Percentiles rank a stretch among this genome's conserved stretches.
These are phyloP conservation scores for Harpalus rubripes DNA, from an alignment of 2,888 invertebrate genomes.

Conservation along the genomic window DNA sequence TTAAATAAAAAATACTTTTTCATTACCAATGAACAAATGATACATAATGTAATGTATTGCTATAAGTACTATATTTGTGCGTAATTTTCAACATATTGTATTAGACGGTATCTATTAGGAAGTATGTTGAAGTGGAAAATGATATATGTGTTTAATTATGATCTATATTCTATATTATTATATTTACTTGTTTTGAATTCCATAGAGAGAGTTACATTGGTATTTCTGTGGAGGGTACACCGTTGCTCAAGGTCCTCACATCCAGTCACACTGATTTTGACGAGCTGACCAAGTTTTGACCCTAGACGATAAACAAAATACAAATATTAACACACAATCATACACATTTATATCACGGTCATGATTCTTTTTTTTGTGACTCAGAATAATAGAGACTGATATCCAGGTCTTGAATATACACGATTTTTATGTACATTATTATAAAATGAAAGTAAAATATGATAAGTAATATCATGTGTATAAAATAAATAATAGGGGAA, in stretches of 20 bases:
- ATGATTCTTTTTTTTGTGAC: too few relatives aligned
- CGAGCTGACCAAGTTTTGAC: constrained; percentile 77
- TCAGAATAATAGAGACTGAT: too few relatives aligned
- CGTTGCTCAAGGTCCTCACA: constrained; percentile 80
- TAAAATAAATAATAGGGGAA: too few relatives aligned
- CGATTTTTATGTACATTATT: too few relatives aligned
- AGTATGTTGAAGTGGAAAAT: constrained; percentile 25
- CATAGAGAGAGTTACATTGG: constrained; percentile 83
- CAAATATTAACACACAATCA: constrained; percentile 33
- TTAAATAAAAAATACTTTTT: too few relatives aligned
- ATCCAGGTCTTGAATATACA: too few relatives aligned
- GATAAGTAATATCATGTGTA: too few relatives aligned
- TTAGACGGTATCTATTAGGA: background rate
- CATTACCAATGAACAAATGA: too few relatives aligned
- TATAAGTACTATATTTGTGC: background rate
- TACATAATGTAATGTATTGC: background rate
- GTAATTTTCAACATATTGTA: background rate
- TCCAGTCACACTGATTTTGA: constrained; percentile 80
- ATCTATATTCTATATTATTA: constrained; percentile 17
- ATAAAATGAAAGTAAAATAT: too few relatives aligned
- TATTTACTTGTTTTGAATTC: constrained; percentile 83
- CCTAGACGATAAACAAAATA: constrained; percentile 14
- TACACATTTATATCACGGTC: background rate
- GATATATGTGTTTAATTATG: constrained; percentile 22
- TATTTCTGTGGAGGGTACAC: constrained; percentile 83